Evolutionary conservation across 2,113 vertebrate species (phyloP), one percentile per base, ranked within the genome.

Genomic region (Bambusicola thoracicus): DNA sequence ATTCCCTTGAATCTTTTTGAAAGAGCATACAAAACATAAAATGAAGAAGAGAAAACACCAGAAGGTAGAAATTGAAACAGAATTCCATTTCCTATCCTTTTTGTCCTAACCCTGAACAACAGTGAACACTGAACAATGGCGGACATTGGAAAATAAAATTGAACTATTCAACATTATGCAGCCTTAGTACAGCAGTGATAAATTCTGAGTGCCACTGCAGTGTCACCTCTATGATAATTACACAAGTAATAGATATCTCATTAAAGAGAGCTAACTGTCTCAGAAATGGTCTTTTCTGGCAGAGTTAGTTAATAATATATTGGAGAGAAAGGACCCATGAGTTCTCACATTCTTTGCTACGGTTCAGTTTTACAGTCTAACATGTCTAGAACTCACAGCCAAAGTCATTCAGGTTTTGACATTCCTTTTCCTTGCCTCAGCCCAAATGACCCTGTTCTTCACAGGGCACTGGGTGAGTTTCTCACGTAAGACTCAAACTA

Each of bases 21-120:
- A 94, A 70, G 29, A 72, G 87, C 38, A 93, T 93, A 74, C 3
- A 76, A 92, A 94, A 89, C 48, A 25, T 20, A 49, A 95, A 95
- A 84, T n/a, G 70, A 67, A 81, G 55, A 87, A 78, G n/a, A 77
- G 29, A 75, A 66, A 82, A 51, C 38, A 63, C 5, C 11, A 83
- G 38, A 82, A 85, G 55, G 59, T 3, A 92, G 21, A 79, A 76
- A 44, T 66, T 59, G 38, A 81, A 87, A 29, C 8, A 58, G 2
- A 24, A 66, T 69, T 87, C 44, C 15, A 8, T 93, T 91, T 77
- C 63, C 65, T 73, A 40, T 12, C 53, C 41, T 80, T 43, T 15
- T 72, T 55, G 18, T 55, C 85, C 56, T 55, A 85, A 80, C 30
- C 34, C 51, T 13, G 29, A 92, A 61, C 17, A 0, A 3, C 32